phyloP scores from a whole-genome alignment of 2,797 vertebrate genomes.

The Artibeus lituratus region DNA sequence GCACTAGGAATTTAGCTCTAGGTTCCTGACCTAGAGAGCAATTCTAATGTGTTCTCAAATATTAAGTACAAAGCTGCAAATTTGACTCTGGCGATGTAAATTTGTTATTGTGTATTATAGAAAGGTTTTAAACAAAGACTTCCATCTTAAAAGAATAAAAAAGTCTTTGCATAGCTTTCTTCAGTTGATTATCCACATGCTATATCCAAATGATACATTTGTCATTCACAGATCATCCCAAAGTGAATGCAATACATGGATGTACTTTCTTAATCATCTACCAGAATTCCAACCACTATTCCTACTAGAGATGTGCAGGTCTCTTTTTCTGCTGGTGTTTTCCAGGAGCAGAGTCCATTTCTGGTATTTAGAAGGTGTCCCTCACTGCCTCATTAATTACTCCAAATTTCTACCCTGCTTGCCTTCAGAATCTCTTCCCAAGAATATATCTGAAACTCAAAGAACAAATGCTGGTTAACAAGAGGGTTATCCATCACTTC shows the following conservation, averaged over 20 bases:
- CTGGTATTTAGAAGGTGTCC: neutral
- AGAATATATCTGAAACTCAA: slow-evolving; percentile 12
- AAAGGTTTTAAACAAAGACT: neutral
- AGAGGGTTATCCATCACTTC: neutral
- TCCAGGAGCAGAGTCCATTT: neutral
- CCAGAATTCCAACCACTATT: neutral
- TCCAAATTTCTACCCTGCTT: slow-evolving; percentile 7
- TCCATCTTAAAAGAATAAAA: neutral
- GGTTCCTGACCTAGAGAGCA: neutral
- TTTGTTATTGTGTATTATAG: neutral
- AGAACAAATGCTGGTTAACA: neutral
- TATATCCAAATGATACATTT: neutral
- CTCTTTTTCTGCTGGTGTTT: neutral
- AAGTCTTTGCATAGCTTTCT: neutral
- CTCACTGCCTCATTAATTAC: slow-evolving; percentile 29
- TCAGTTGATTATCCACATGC: neutral
- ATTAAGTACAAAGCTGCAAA: neutral
- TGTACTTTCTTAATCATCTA: neutral
- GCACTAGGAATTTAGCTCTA: neutral
- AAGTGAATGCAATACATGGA: neutral
- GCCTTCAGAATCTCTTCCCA: slow-evolving; percentile 32
- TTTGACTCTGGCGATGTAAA: neutral
- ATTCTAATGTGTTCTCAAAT: neutral
- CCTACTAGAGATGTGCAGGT: neutral
- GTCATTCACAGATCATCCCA: slow-evolving; percentile 25